A percentile compares a stretch with the other conserved stretches of the same genome.
phyloP scores from a whole-genome alignment of 1,140 invertebrate species.

The Branchinecta lynchi region DNA sequence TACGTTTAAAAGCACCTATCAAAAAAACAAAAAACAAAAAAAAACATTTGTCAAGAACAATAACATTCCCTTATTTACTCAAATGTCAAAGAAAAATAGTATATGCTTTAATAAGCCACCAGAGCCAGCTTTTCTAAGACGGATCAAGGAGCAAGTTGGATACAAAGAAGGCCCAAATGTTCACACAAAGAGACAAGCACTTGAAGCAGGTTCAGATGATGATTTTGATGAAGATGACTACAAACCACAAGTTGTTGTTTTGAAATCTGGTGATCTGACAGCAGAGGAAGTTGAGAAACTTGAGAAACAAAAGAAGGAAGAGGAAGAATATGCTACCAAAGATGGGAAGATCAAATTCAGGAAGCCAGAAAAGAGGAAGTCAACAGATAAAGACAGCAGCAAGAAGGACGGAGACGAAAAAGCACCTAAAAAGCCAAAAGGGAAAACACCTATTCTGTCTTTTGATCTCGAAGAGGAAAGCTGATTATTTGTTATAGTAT shows the following conservation, averaged over 20 bases:
- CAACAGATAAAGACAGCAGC: constrained; percentile 12
- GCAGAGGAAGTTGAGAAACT: constrained; percentile 50
- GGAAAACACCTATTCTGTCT: constrained; percentile 29
- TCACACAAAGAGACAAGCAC: constrained; percentile 42
- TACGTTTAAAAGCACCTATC: no score
- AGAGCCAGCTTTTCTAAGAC: constrained; percentile 64
- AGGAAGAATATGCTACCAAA: constrained; percentile 28
- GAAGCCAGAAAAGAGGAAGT: constrained; percentile 21
- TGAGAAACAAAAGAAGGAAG: constrained; percentile 30
- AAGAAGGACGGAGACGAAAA: constrained; percentile 15
- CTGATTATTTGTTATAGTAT: no score
- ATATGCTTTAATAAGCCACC: constrained; percentile 62
- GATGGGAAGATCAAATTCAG: constrained; percentile 23
- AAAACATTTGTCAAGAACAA: no score
- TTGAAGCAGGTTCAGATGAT: constrained; percentile 29
- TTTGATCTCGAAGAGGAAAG: constrained; percentile 30
- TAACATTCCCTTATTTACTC: no score
- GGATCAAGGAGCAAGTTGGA: constrained; percentile 61
- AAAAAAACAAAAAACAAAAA: no score
- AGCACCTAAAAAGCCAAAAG: constrained; percentile 17
- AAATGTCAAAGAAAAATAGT: constrained; percentile 31
- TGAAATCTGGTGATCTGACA: constrained; percentile 57
- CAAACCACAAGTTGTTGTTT: constrained; percentile 62
- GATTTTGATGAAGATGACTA: constrained; percentile 50
- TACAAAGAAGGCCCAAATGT: constrained; percentile 63